Conservation (phyloP, 2,113 vertebrate genomes). For the Carassius gibelio region DNA sequence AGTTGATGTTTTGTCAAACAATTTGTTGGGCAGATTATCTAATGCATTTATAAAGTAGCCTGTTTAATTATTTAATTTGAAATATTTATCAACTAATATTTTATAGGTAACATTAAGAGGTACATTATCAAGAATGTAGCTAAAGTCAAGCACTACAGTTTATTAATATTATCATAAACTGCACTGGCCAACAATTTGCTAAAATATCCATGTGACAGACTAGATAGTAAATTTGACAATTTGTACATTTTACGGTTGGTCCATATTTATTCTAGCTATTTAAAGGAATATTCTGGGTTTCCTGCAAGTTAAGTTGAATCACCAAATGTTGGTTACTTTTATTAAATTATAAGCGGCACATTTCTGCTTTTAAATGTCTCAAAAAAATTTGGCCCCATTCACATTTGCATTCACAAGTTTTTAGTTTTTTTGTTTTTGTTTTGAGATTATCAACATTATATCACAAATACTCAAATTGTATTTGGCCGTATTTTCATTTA, state of each 20-base stretch:
- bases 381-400: neutral
- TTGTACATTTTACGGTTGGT: neutral
- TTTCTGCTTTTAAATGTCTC: neutral
- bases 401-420: neutral
- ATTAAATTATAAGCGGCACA: neutral
- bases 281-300: neutral
- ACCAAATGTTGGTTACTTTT: neutral
- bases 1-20: constrained; percentile 14
- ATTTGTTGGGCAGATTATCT: constrained; percentile 4
- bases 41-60: constrained; percentile 9
- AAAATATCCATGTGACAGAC: neutral
- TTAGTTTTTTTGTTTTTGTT: neutral
- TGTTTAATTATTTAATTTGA: neutral
- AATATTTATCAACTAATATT: neutral
- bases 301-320: neutral
- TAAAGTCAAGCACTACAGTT: neutral
- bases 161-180: neutral
- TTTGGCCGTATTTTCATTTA: neutral
- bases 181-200: neutral
- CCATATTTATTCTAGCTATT: neutral
- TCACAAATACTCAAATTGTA: neutral
- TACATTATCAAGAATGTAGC: neutral
- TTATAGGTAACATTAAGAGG: neutral
- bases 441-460: neutral
- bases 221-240: neutral